Percentiles rank a stretch among this genome's conserved stretches.
Conservation (phyloP, 2,797 vertebrate species). For the Geotrypetes seraphini region DNA sequence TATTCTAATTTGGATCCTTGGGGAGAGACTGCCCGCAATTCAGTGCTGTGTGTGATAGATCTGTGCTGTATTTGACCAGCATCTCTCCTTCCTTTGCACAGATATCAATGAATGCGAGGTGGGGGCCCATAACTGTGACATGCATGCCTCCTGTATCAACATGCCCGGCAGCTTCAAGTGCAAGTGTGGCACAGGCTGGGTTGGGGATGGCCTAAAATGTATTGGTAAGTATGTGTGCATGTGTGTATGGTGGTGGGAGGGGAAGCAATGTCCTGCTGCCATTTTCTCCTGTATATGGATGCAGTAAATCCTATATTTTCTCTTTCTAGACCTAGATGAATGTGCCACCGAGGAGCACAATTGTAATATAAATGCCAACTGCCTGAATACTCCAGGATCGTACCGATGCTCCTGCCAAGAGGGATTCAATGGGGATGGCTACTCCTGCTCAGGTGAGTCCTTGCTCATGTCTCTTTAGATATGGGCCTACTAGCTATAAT, state of each 20-base stretch:
- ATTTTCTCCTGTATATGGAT: no score
- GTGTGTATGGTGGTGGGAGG: rapidly evolving
- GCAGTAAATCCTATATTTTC: no score
- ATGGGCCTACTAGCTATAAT: no score
- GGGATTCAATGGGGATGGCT: constrained; percentile 81
- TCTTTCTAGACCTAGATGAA: constrained; percentile 73
- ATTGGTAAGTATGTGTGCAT: constrained; percentile 76
- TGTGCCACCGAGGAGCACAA: constrained; percentile 71
- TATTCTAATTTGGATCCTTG: no score
- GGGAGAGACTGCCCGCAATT: no score
- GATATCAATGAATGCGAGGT: constrained; percentile 88
- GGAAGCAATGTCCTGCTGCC: neutral
- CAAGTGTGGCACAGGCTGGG: constrained; percentile 81
- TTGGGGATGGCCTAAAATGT: constrained; percentile 81
- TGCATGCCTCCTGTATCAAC: constrained; percentile 81
- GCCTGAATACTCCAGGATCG: constrained; percentile 77
- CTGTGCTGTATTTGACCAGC: neutral
- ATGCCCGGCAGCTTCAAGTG: constrained; percentile 86
- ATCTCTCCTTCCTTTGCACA: constrained; percentile 29
- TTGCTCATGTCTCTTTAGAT: no score
- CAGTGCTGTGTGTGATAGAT: no score
- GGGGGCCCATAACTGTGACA: constrained; percentile 80
- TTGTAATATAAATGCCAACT: constrained; percentile 79
- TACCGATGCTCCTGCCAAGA: constrained; percentile 78
- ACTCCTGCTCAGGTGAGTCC: constrained; percentile 73